Conservation (phyloP, 2,113 vertebrate species). For the Urocynchramus pylzowi region DNA sequence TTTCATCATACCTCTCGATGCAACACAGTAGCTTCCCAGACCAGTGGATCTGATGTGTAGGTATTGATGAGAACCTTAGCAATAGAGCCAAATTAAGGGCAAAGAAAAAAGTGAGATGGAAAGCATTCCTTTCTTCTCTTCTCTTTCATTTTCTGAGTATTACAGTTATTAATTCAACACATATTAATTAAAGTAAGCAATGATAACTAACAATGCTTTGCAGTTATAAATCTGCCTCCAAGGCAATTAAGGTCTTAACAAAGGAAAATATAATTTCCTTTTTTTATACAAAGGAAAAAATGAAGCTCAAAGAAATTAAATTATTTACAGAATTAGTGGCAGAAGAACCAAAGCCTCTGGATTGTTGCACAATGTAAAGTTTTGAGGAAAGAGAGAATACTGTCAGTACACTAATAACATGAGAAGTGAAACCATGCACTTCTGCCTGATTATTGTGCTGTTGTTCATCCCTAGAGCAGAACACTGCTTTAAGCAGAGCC, state of each 20-base stretch:
- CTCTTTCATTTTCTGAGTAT: not conserved
- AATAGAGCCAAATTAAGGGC: not conserved
- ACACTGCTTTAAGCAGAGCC: not conserved
- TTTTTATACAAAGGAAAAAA: not conserved
- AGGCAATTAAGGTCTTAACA: not conserved
- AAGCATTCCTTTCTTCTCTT: not conserved
- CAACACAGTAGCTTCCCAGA: not conserved
- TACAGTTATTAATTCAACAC: not conserved
- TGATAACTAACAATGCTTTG: not conserved
- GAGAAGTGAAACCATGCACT: not conserved
- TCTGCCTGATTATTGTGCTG: not conserved
- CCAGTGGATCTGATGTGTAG: not conserved
- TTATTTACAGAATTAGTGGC: not conserved
- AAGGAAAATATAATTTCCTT: not conserved
- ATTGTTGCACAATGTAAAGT: not conserved
- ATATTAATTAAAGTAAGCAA: not conserved
- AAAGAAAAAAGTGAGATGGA: not conserved
- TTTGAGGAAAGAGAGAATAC: not conserved
- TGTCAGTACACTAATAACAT: not conserved
- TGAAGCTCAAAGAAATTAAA: not conserved
- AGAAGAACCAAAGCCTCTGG: not conserved
- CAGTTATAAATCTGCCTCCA: not conserved
- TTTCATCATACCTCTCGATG: not conserved
- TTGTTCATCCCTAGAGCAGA: not conserved
- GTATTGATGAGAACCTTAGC: not conserved